These are phyloP conservation scores for Sinonovacula constricta DNA, from an alignment of 1,140 invertebrate species.

Conservation along the genomic window DNA sequence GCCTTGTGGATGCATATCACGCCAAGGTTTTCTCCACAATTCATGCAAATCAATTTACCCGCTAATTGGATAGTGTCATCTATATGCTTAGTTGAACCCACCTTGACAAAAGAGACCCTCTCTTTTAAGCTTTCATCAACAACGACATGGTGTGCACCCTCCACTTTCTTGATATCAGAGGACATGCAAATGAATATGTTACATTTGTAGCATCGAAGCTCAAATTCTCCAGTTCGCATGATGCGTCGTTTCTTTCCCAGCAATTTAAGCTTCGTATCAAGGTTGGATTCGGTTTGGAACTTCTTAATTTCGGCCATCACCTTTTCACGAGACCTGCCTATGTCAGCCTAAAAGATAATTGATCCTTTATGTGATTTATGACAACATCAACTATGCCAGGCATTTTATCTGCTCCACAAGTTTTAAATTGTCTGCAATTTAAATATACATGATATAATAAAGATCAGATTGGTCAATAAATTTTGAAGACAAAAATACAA, in stretches of 20 bases:
- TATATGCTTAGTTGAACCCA: conserved; percentile 9
- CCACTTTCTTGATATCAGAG: conserved; percentile 53
- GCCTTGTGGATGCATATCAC: conserved; percentile 45
- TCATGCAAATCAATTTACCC: conserved; percentile 57
- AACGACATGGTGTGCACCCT: conserved; percentile 59
- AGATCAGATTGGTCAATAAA: too few relatives aligned
- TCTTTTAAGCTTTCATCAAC: too few relatives aligned
- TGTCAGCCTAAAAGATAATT: too few relatives aligned
- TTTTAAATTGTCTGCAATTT: too few relatives aligned
- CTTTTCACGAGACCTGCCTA: too few relatives aligned
- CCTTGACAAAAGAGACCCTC: background rate
- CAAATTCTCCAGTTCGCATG: conserved; percentile 45
- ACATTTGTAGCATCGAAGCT: conserved; percentile 59
- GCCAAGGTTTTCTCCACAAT: conserved; percentile 60
- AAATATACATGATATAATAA: too few relatives aligned
- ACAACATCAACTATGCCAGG: too few relatives aligned
- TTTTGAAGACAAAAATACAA: too few relatives aligned
- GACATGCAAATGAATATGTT: conserved; percentile 53
- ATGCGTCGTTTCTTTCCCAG: conserved; percentile 33
- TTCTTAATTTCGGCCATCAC: too few relatives aligned
- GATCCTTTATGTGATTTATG: too few relatives aligned
- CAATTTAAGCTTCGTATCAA: conserved; percentile 40
- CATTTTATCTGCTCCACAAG: too few relatives aligned
- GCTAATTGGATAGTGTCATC: too few relatives aligned
- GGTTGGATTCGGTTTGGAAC: conserved; percentile 60